Conservation (phyloP, 2,113 vertebrate genomes). For the Leucoraja erinaceus region DNA sequence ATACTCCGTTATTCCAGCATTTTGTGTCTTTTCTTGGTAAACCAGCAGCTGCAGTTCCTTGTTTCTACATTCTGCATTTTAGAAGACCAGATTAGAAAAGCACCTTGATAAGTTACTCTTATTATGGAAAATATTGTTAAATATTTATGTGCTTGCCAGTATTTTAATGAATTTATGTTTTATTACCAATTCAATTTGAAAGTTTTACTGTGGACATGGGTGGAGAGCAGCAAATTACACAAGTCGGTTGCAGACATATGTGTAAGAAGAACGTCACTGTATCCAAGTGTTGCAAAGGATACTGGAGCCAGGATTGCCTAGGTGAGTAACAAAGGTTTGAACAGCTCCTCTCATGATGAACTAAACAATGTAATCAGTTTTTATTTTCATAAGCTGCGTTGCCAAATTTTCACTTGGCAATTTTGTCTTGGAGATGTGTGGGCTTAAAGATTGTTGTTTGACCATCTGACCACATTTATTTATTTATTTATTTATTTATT, state of each 20-base stretch:
- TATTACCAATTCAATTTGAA: constrained; percentile 46
- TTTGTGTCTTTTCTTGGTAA: too few relatives aligned
- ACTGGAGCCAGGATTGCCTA: constrained; percentile 76
- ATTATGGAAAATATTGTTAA: neutral
- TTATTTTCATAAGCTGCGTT: neutral
- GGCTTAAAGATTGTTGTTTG: neutral
- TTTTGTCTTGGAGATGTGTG: neutral
- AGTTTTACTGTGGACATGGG: constrained; percentile 74
- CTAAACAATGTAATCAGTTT: neutral
- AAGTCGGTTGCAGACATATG: constrained; percentile 63
- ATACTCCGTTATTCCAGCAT: too few relatives aligned
- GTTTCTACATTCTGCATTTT: neutral
- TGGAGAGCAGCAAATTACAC: constrained; percentile 47
- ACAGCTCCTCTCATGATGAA: neutral
- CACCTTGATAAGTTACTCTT: neutral
- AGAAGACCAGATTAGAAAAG: neutral
- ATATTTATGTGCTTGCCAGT: neutral
- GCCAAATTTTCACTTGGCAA: neutral
- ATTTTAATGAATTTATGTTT: constrained; percentile 43
- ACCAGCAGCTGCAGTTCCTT: too few relatives aligned
- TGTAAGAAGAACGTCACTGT: constrained; percentile 60
- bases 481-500: too few relatives aligned
- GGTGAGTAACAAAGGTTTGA: constrained; percentile 55
- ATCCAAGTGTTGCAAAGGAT: constrained; percentile 72
- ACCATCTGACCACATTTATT: neutral